Conservation (phyloP, 2,113 vertebrate species). For the Poeciliopsis turrubarensis region DNA sequence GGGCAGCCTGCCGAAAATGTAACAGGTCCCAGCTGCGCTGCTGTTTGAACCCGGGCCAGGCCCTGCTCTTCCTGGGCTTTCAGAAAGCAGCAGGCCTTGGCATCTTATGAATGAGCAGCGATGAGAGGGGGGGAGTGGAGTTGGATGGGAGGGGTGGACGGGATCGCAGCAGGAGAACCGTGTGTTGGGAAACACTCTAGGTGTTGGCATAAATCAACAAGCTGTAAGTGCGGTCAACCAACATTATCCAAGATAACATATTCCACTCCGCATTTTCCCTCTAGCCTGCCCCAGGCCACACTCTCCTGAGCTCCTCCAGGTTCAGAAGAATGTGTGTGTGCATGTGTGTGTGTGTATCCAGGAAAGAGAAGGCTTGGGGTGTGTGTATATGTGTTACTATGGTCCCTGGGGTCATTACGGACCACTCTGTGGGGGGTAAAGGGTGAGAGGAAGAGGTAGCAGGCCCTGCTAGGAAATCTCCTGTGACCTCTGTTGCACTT, state of each 20-base stretch:
- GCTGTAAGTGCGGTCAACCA: slow-evolving; percentile 63
- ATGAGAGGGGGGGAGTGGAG: slow-evolving; percentile 66
- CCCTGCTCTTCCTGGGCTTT: slow-evolving; percentile 80
- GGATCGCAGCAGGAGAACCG: slow-evolving; percentile 50
- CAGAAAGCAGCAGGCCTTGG: slow-evolving; percentile 93
- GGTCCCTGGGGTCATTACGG: slow-evolving; percentile 69
- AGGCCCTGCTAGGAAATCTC: slow-evolving; percentile 44
- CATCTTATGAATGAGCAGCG: slow-evolving; percentile 93
- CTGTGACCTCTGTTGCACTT: slow-evolving; percentile 72
- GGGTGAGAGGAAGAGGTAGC: slow-evolving; percentile 14
- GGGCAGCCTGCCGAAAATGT: slow-evolving; percentile 98
- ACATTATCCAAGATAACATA: slow-evolving; percentile 71
- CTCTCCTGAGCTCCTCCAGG: slow-evolving; percentile 66
- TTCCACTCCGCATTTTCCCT: slow-evolving; percentile 73
- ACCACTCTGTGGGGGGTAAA: slow-evolving; percentile 23
- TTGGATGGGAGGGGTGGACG: not conserved
- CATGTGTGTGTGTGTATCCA: slow-evolving; percentile 33
- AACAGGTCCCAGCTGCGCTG: slow-evolving; percentile 98
- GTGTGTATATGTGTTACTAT: slow-evolving; percentile 42
- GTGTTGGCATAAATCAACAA: slow-evolving; percentile 64
- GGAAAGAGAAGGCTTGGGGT: slow-evolving; percentile 16
- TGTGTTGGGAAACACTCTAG: slow-evolving; percentile 20
- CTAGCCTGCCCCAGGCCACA: slow-evolving; percentile 62
- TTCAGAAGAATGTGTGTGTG: slow-evolving; percentile 48
- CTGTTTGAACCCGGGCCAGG: slow-evolving; percentile 97